These are phyloP conservation scores for cattle (Bos taurus) DNA, from an alignment of 2,113 vertebrate species.

Conservation along the genomic window ARS-UCD2.0 NC_037344.1:55441501-55442000, in stretches of 20 bases:
- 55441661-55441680: constrained; percentile 64
- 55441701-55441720: constrained; percentile 80
- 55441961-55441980: not conserved
- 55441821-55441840: not conserved
- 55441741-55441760: not conserved
- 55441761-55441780: not conserved
- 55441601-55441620: constrained; percentile 27
- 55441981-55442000: not conserved
- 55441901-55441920: not conserved
- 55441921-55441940: not conserved
- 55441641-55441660: constrained; percentile 78
- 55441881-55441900: not conserved
- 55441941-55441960: not conserved
- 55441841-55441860: not conserved
- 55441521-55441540: not conserved
- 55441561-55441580: fast-evolving
- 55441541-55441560: fast-evolving
- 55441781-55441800: not conserved
- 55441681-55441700: constrained; percentile 78
- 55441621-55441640: constrained; percentile 81
- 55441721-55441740: not conserved
- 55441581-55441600: not conserved
- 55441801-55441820: not conserved
- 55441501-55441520: fast-evolving
- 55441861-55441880: not conserved